Conservation (phyloP, 2,113 vertebrate species). For the Pavo muticus region DNA sequence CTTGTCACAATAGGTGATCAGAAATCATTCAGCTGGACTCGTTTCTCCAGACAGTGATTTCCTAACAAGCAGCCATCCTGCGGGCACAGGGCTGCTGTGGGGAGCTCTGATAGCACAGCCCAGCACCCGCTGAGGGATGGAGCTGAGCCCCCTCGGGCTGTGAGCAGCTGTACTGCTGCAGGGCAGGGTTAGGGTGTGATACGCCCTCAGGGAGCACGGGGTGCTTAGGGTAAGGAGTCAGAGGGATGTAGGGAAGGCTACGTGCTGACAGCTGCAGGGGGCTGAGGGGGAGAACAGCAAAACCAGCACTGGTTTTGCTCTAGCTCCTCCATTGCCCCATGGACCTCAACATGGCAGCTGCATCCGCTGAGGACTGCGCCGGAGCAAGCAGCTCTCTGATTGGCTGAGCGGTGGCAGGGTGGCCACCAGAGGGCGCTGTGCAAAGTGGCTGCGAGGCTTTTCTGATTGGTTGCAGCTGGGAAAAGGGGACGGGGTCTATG, state of each 20-base stretch:
- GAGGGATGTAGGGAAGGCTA: rapidly evolving
- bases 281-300: not conserved
- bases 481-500: not conserved
- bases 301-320: not conserved
- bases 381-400: not conserved
- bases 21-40: not conserved
- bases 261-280: not conserved
- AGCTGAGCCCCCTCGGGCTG: not conserved
- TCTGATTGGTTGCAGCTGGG: not conserved
- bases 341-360: too few species aligned
- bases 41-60: not conserved
- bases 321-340: too few species aligned
- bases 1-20: not conserved
- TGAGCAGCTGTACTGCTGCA: rapidly evolving
- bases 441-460: not conserved
- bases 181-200: not conserved
- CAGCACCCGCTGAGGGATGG: rapidly evolving
- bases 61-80: rapidly evolving
- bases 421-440: too few species aligned
- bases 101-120: rapidly evolving
- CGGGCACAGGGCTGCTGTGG: not conserved
- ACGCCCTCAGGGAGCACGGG: rapidly evolving
- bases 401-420: not conserved
- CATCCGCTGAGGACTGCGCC: too few species aligned
- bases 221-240: not conserved